Percentiles rank a stretch among this genome's conserved stretches.
These are phyloP conservation scores for Panopea generosa DNA, from an alignment of 2,888 invertebrate genomes.

Conservation along the genomic window DNA sequence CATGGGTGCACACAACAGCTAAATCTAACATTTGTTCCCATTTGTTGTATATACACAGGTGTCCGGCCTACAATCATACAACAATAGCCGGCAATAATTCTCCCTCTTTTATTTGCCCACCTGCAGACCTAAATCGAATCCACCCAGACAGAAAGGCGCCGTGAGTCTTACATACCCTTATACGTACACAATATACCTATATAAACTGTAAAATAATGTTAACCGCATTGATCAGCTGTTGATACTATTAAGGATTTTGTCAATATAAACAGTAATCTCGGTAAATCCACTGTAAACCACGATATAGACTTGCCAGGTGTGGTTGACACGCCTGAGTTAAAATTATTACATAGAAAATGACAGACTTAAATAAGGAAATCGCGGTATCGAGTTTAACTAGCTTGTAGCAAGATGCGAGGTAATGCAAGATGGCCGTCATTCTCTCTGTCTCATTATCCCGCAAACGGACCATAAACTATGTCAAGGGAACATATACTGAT, in stretches of 20 bases:
- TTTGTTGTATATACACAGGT: slow-evolving; percentile 28
- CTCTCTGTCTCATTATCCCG: too few species aligned
- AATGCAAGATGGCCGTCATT: too few species aligned
- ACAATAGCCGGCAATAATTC: slow-evolving; percentile 47
- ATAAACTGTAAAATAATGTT: slow-evolving; percentile 53
- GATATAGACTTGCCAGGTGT: slow-evolving; percentile 24
- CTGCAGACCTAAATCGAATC: slow-evolving; percentile 47
- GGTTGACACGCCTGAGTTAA: too few species aligned
- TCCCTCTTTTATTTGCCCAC: slow-evolving; percentile 58
- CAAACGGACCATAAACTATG: too few species aligned
- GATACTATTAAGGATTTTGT: slow-evolving; percentile 29
- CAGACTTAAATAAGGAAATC: too few species aligned
- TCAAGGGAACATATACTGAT: too few species aligned
- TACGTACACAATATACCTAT: slow-evolving; percentile 51
- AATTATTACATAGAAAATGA: too few species aligned
- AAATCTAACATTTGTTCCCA: slow-evolving; percentile 7
- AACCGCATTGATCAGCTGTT: slow-evolving; percentile 58
- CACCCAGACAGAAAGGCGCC: slow-evolving; percentile 55
- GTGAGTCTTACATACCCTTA: slow-evolving; percentile 49
- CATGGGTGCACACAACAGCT: too few species aligned
- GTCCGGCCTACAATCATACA: slow-evolving; percentile 11
- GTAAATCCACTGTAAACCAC: slow-evolving; percentile 42
- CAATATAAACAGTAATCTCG: slow-evolving; percentile 31
- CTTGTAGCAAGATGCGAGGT: too few species aligned
- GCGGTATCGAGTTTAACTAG: too few species aligned